Evolutionary conservation across 2,888 invertebrate genomes (phyloP).

Genomic region (Mesorhabditis belari): DNA sequence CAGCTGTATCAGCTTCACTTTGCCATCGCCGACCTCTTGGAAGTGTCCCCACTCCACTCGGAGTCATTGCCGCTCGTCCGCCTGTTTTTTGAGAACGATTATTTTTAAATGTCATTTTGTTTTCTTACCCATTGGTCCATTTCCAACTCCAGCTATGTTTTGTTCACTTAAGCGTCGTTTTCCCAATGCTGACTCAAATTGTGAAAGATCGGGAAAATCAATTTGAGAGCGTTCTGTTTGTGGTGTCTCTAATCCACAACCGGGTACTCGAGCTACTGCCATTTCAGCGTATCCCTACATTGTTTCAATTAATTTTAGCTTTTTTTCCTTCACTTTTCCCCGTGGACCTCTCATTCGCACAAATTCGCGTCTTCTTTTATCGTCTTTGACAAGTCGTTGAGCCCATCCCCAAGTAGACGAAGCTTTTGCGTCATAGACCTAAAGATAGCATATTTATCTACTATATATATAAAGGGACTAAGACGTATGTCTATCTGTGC

Average conservation of each 20-base stretch:
- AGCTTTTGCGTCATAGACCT: slow-evolving; percentile 32
- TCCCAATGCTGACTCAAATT: slow-evolving; percentile 29
- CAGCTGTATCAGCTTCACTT: slow-evolving; percentile 49
- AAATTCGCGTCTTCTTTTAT: slow-evolving; percentile 74
- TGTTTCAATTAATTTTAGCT: too few relatives aligned
- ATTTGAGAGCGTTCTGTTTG: slow-evolving; percentile 65
- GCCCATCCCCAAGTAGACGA: slow-evolving; percentile 53
- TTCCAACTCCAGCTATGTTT: slow-evolving; percentile 36
- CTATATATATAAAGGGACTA: too few relatives aligned
- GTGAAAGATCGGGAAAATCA: slow-evolving; percentile 37
- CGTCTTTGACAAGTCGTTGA: slow-evolving; percentile 57
- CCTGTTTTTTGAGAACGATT: too few relatives aligned
- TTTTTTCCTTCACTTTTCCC: slow-evolving; percentile 61
- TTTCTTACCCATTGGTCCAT: background rate
- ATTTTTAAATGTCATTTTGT: background rate
- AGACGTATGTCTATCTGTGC: too few relatives aligned
- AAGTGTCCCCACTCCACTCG: slow-evolving; percentile 14
- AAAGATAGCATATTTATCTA: background rate
- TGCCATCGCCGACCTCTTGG: slow-evolving; percentile 39
- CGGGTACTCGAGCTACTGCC: slow-evolving; percentile 65
- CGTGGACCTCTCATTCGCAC: slow-evolving; percentile 95
- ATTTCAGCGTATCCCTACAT: slow-evolving; percentile 80
- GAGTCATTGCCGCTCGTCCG: slow-evolving; percentile 14
- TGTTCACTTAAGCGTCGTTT: slow-evolving; percentile 50
- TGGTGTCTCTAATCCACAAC: slow-evolving; percentile 86